Evolutionary conservation across 2,888 invertebrate species (phyloP).

Genomic region (Drosophila diplacantha): DNA sequence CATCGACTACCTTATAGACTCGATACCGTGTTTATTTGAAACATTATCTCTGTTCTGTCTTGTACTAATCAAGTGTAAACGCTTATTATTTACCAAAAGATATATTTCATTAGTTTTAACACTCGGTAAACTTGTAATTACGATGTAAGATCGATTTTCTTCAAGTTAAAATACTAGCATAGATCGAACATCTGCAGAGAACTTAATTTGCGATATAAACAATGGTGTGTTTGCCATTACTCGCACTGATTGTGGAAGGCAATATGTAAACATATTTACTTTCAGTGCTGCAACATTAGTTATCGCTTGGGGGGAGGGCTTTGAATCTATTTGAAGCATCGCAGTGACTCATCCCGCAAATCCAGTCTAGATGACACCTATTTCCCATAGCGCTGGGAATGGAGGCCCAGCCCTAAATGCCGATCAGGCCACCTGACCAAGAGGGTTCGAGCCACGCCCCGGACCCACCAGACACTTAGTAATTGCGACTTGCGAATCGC

Average conservation of each 20-base stretch:
- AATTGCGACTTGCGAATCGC: conserved; percentile 27
- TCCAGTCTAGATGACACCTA: not conserved
- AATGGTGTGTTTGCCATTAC: not conserved
- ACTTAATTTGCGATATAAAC: not conserved
- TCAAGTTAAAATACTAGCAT: not conserved
- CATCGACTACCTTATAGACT: not conserved
- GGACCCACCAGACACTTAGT: conserved; percentile 2
- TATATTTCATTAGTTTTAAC: not conserved
- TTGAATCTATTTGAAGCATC: not conserved
- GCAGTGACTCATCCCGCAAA: not conserved
- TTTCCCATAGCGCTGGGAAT: not conserved
- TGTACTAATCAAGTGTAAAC: not conserved
- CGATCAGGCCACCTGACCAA: conserved; percentile 26
- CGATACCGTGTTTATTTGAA: not conserved
- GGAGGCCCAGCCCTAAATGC: conserved; percentile 2
- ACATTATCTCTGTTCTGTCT: not conserved
- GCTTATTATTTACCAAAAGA: not conserved
- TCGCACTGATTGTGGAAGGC: not conserved
- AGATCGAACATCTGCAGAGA: not conserved
- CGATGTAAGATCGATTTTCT: not conserved
- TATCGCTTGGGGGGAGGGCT: not conserved
- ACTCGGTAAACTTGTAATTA: not conserved
- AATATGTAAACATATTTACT: conserved; percentile 1
- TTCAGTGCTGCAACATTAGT: conserved; percentile 1
- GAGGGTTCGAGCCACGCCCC: conserved; percentile 1